Evolutionary conservation across 2,113 vertebrate genomes (phyloP).

Genomic region (Lontra canadensis): DNA sequence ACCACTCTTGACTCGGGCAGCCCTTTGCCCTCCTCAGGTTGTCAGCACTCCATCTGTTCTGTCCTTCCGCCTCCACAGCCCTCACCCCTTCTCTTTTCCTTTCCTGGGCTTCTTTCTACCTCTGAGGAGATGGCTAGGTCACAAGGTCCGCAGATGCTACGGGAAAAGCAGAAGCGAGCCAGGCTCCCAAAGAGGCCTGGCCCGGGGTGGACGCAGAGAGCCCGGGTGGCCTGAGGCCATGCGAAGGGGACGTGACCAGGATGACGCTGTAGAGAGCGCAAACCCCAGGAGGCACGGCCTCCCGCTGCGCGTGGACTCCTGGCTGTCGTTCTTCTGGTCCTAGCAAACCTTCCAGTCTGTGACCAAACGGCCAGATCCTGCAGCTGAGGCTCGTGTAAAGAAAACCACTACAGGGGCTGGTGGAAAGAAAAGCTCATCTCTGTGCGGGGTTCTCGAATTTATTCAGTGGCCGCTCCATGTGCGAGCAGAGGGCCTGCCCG

Average conservation of each 20-base stretch:
- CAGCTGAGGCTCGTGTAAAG: background rate
- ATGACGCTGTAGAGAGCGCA: rapidly evolving
- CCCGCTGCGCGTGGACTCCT: background rate
- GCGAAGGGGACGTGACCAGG: background rate
- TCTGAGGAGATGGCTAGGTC: background rate
- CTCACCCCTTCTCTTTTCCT: background rate
- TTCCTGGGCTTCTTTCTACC: background rate
- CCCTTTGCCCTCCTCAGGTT: background rate
- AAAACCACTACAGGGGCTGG: background rate
- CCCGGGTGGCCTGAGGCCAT: background rate
- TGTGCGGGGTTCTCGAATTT: rapidly evolving
- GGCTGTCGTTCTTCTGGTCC: background rate
- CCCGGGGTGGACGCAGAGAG: background rate
- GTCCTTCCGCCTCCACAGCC: background rate
- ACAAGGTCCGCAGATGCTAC: background rate
- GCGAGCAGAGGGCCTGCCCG: no score
- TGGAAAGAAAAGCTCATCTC: background rate
- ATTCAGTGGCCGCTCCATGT: background rate
- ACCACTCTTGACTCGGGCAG: background rate
- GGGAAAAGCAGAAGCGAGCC: background rate
- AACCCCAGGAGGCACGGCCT: background rate
- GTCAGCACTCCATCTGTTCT: background rate
- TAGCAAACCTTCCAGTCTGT: background rate
- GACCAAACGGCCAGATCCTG: background rate
- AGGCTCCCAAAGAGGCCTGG: background rate